phyloP scores from a whole-genome alignment of 2,888 invertebrate genomes.

The Epistrophella euchroma region DNA sequence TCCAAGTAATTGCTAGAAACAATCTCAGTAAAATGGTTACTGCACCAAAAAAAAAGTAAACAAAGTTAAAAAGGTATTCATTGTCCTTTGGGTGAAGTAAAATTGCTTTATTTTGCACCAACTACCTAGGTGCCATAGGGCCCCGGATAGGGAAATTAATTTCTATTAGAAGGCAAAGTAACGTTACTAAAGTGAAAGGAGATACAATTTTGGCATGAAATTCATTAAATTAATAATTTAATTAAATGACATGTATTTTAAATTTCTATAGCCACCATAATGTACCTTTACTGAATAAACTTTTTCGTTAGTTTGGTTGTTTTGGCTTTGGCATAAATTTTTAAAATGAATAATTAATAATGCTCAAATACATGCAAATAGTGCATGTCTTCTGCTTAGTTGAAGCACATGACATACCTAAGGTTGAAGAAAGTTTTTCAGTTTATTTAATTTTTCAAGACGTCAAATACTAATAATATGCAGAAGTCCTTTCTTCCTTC shows the following conservation, averaged over 20 bases:
- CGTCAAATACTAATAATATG: no score
- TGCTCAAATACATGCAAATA: no score
- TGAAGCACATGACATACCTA: no score
- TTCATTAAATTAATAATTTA: background rate
- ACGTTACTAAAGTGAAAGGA: background rate
- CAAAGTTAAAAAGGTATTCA: background rate
- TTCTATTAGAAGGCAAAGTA: background rate
- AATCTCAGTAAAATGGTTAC: conserved; percentile 27
- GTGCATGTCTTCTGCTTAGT: no score
- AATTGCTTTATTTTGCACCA: conserved; percentile 28
- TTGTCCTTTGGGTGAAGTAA: conserved; percentile 16
- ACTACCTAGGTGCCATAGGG: background rate
- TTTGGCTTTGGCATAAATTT: no score
- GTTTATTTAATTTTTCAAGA: no score
- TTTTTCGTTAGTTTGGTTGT: no score
- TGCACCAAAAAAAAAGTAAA: conserved; percentile 13
- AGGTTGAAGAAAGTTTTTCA: no score
- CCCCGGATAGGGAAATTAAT: background rate
- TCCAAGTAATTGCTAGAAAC: conserved; percentile 28
- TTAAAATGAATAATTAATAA: no score
- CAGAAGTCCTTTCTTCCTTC: no score
- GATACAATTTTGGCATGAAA: background rate
- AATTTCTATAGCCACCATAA: no score
- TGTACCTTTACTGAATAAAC: no score
- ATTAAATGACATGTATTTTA: background rate